Conservation (phyloP, 2,888 invertebrate genomes). For the Lobophora halterata region DNA sequence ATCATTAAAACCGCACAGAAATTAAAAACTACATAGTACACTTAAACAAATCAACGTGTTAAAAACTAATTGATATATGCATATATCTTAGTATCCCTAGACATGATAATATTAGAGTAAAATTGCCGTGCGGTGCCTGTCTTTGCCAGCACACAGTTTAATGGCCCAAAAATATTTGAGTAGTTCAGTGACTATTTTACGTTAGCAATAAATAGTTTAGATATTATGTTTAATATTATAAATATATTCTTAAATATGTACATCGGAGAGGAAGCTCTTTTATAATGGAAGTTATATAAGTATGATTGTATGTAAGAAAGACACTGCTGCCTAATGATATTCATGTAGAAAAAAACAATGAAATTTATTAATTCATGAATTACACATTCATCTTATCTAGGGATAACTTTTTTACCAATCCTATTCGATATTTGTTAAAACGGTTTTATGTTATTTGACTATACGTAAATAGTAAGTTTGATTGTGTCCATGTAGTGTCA, state of each 20-base stretch:
- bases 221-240: constrained; percentile 41
- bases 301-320: constrained; percentile 33
- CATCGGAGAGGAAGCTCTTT: constrained; percentile 48
- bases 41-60: constrained; percentile 9
- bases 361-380: constrained; percentile 2
- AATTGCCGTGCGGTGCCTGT: constrained; percentile 34
- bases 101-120: constrained; percentile 19
- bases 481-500: constrained; percentile 32
- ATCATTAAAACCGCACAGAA: too few species aligned
- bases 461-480: too few species aligned
- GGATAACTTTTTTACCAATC: too few species aligned
- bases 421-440: too few species aligned
- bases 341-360: background rate
- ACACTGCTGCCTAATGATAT: constrained; percentile 23
- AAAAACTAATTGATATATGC: constrained; percentile 8
- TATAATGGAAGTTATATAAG: constrained; percentile 33
- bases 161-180: constrained; percentile 39
- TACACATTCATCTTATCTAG: background rate
- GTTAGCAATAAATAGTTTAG: constrained; percentile 58
- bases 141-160: constrained; percentile 47
- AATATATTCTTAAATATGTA: constrained; percentile 22
- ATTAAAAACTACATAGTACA: too few species aligned
- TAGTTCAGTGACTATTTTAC: constrained; percentile 48
- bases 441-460: too few species aligned
- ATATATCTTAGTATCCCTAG: constrained; percentile 44